phyloP scores from a whole-genome alignment of 2,797 vertebrate species.

The Macropus fuliginosus region DNA sequence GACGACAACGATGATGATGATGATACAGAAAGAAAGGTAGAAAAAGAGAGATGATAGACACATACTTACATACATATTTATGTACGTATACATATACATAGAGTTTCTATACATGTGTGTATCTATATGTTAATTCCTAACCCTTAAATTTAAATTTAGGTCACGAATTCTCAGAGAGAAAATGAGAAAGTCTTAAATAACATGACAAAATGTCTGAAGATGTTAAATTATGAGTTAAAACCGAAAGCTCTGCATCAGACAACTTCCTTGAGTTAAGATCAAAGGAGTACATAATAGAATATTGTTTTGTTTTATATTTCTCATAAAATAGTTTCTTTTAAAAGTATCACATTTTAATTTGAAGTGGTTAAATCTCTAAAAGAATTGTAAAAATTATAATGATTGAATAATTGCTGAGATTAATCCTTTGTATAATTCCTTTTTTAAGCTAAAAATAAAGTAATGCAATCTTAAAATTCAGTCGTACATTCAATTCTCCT shows the following conservation, averaged over 20 bases:
- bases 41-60: neutral
- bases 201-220: neutral
- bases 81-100: too few species aligned
- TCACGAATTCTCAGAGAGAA: neutral
- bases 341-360: neutral
- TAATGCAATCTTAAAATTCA: neutral
- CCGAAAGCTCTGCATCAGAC: neutral
- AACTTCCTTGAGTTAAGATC: neutral
- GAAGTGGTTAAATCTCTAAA: neutral
- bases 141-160: neutral
- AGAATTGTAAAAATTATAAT: neutral
- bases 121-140: neutral
- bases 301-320: neutral
- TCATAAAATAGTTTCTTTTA: neutral
- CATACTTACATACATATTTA: neutral
- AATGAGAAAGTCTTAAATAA: neutral
- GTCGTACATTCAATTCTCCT: fast-evolving
- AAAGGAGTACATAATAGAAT: neutral
- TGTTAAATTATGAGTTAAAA: neutral
- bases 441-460: neutral
- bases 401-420: neutral
- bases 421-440: too few species aligned
- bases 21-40: neutral
- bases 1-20: neutral
- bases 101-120: neutral